phyloP scores from a whole-genome alignment of 2,797 vertebrate genomes.

The Astyanax mexicanus region DNA sequence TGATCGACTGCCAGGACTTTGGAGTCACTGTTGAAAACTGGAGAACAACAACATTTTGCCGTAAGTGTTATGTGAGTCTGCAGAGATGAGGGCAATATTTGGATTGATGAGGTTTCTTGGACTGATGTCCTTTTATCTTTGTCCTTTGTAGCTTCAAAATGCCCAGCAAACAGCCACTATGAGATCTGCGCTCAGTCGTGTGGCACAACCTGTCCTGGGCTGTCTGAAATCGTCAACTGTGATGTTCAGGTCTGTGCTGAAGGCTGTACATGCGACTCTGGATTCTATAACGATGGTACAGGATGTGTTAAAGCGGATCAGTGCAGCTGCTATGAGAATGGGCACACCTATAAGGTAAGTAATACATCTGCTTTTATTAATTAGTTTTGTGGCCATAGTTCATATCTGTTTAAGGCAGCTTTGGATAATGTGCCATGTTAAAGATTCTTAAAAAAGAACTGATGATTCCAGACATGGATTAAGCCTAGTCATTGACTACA shows the following conservation, averaged over 20 bases:
- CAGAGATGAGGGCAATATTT: background rate
- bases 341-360: slow-evolving; percentile 27
- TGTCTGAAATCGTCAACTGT: slow-evolving; percentile 59
- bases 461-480: too few relatives aligned
- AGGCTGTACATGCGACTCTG: slow-evolving; percentile 75
- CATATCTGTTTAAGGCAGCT: background rate
- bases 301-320: slow-evolving; percentile 69
- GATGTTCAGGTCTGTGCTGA: slow-evolving; percentile 66
- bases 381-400: too few relatives aligned
- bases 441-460: too few relatives aligned
- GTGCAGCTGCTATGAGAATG: slow-evolving; percentile 74
- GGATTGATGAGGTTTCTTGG: background rate
- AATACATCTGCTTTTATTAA: background rate
- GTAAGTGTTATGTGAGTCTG: slow-evolving; percentile 39
- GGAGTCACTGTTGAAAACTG: slow-evolving; percentile 65
- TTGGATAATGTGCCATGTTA: too few relatives aligned
- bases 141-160: slow-evolving; percentile 64
- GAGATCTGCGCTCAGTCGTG: slow-evolving; percentile 74
- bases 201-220: slow-evolving; percentile 68
- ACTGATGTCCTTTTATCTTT: background rate
- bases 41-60: slow-evolving; percentile 76
- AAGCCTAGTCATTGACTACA: too few relatives aligned
- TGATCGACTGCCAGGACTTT: slow-evolving; percentile 72
- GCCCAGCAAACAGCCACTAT: slow-evolving; percentile 76
- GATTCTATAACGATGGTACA: slow-evolving; percentile 71